Base-by-base conservation (phyloP, 2,797 vertebrate genomes). In the Jordanella pulchra region DNA sequence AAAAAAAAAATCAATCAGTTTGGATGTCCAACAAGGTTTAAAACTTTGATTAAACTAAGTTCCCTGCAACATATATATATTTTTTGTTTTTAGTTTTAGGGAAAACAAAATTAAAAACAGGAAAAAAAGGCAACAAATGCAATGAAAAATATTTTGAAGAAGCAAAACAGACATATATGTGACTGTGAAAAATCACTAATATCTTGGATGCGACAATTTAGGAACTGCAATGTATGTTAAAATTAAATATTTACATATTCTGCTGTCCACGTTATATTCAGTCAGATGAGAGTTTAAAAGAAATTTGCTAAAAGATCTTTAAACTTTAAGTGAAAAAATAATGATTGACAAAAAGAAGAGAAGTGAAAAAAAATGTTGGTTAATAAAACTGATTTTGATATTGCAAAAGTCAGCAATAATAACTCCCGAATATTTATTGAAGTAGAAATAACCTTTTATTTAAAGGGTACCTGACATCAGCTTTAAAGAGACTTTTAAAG, bases 401-500 rank as follows among this genome's bases (percentile, higher is more conserved):
- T 30, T 56, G 56, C 1, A 21, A 50, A 35, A 35, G 17, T 60
- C 55, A 58, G 32, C 9, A 30, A 21, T 60, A 35, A 4, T 10
- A 4, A 18, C 30, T 30, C 30, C 7, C 2, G 10, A 32, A 35
- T 60, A 35, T 35, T 35, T 18, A 10, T 60, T 28, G 28, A 5
- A 35, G 18, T 30, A 60, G 21, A 60, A 60, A 23, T 60, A 12
- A 3, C 35, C 18, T 13, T 35, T 21, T 15, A 60, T 48, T 65
- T 30, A 7, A 21, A 21, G 27, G 7, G 48, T 18, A 82, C 58
- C 63, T 66, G 18, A 66, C 35, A 61, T 42, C n/a, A n/a, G n/a
- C n/a, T n/a, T n/a, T n/a, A n/a, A n/a, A n/a, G n/a, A 44, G 51
- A 54, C 30, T 58, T 54, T 60, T 66, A 67, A 42, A 39, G 28